Evolutionary conservation across 2,888 invertebrate genomes (phyloP).

Genomic region (Neuroscelio doddi): DNA sequence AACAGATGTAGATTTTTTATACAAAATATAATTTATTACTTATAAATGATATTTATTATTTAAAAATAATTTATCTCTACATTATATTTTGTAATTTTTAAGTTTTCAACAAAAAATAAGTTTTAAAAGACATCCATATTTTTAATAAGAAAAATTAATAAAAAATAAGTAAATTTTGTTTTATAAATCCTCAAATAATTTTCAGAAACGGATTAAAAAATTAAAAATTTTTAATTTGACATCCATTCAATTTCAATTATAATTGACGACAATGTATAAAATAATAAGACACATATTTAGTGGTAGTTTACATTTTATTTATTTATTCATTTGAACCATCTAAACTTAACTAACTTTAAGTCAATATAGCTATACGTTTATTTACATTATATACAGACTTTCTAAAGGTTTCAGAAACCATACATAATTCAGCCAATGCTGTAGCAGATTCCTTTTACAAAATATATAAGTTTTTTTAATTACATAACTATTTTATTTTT

Average conservation of each 20-base stretch:
- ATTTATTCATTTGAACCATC: constrained; percentile 62
- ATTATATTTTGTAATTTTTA: too few species aligned
- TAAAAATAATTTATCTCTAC: too few species aligned
- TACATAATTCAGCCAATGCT: constrained; percentile 52
- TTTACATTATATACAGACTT: constrained; percentile 71
- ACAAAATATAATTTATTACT: too few species aligned
- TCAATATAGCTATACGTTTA: constrained; percentile 59
- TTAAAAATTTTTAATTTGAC: too few species aligned
- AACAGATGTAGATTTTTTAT: too few species aligned
- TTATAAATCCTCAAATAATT: too few species aligned
- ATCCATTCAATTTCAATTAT: constrained; percentile 24
- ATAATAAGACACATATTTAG: constrained; percentile 17
- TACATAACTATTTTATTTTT: constrained; percentile 48
- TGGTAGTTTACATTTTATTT: constrained; percentile 28
- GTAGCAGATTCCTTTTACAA: constrained; percentile 34
- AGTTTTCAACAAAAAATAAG: too few species aligned
- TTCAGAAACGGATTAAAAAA: too few species aligned
- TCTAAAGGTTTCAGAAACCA: constrained; percentile 53
- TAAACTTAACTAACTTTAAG: constrained; percentile 56
- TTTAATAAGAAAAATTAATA: too few species aligned
- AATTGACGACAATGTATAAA: constrained; percentile 25
- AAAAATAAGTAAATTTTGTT: constrained; percentile 3
- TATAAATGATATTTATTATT: too few species aligned
- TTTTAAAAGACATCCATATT: too few species aligned
- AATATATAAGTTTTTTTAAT: not conserved